Evolutionary conservation across 1,140 invertebrate genomes (phyloP).

Genomic region (Pseudobourletiella spinata): DNA sequence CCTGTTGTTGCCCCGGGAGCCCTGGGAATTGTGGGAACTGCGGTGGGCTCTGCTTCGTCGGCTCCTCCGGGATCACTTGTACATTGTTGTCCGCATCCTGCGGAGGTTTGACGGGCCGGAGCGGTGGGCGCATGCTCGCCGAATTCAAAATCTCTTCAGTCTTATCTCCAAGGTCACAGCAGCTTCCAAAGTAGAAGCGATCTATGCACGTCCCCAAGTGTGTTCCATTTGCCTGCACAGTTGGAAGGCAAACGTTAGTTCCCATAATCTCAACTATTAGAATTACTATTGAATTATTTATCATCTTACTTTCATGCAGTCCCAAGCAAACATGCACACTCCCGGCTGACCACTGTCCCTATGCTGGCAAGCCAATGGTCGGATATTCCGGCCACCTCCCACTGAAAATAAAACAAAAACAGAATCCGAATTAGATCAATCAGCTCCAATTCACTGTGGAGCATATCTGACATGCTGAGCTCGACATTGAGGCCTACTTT

Average conservation of each 20-base stretch:
- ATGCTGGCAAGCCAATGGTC: slow-evolving; percentile 74
- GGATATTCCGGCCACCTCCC: slow-evolving; percentile 68
- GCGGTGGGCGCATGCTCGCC: slow-evolving; percentile 27
- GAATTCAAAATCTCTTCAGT: slow-evolving; percentile 24
- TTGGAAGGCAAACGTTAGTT: background rate
- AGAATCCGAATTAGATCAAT: background rate
- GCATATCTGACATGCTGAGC: background rate
- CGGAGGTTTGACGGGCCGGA: slow-evolving; percentile 14
- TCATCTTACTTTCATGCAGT: slow-evolving; percentile 59
- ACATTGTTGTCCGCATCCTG: slow-evolving; percentile 1
- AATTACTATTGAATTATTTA: no score
- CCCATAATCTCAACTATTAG: no score
- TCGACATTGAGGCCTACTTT: background rate
- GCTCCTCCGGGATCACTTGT: background rate
- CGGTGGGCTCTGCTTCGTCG: background rate
- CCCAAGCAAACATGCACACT: slow-evolving; percentile 88
- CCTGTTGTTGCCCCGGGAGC: background rate
- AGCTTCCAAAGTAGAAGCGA: slow-evolving; percentile 36
- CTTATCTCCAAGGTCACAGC: slow-evolving; percentile 34
- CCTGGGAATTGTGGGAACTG: background rate
- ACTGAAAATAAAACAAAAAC: slow-evolving; percentile 44
- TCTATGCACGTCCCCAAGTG: slow-evolving; percentile 37
- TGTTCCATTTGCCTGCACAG: slow-evolving; percentile 36
- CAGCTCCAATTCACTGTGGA: background rate
- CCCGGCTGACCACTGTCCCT: slow-evolving; percentile 66